These are phyloP conservation scores for Drosophila baimaii DNA, from an alignment of 1,140 invertebrate species.

Conservation along the genomic window DNA sequence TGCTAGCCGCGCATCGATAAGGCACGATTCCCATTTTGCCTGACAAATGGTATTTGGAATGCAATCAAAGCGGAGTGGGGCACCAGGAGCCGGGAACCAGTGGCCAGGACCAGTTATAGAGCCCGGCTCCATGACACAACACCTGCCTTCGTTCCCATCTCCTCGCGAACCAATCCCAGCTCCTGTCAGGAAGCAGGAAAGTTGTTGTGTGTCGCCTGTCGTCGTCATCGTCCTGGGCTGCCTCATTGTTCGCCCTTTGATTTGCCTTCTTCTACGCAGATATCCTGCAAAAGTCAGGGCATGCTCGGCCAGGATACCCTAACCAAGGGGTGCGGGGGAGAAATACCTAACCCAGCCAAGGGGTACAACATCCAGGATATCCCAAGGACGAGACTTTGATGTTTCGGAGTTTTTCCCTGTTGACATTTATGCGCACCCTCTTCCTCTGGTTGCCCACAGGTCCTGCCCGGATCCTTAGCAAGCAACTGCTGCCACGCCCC, in stretches of 20 bases:
- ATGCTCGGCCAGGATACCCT: not conserved
- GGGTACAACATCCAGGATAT: too few species aligned
- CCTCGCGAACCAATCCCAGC: not conserved
- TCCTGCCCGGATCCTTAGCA: not conserved
- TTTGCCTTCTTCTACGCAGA: conserved; percentile 24
- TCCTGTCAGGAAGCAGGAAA: conserved; percentile 2
- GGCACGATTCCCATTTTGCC: conserved; percentile 55
- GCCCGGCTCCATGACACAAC: conserved; percentile 15
- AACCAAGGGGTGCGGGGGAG: too few species aligned
- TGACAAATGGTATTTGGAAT: conserved; percentile 70
- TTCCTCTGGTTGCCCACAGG: not conserved
- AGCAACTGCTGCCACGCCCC: not conserved
- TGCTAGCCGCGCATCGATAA: conserved; percentile 53
- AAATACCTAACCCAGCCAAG: too few species aligned
- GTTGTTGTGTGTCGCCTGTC: too few species aligned
- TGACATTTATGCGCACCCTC: conserved; percentile 66
- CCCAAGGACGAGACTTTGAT: not conserved
- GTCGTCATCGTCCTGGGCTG: conserved; percentile 31
- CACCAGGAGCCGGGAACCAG: not conserved
- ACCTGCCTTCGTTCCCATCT: conserved; percentile 10
- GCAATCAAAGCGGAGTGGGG: conserved; percentile 33
- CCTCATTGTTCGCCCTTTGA: conserved; percentile 53
- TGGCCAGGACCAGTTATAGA: not conserved
- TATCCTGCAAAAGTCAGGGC: not conserved
- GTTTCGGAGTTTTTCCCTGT: conserved; percentile 26